Evolutionary conservation across 2,888 invertebrate genomes (phyloP).

Genomic region (Caenorhabditis sp.): DNA sequence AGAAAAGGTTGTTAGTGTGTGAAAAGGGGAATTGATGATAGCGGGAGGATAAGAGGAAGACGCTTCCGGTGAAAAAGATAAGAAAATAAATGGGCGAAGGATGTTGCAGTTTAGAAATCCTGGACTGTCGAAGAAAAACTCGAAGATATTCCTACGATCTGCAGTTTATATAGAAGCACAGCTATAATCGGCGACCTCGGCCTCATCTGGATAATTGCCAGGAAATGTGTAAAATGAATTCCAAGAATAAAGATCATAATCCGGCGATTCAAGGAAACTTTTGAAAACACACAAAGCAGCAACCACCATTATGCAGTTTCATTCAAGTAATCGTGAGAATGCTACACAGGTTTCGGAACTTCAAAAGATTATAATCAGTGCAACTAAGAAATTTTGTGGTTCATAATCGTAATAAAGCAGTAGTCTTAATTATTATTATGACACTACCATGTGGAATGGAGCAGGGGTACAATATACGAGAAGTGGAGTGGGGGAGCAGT

Average conservation of each 20-base stretch:
- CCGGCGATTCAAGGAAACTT: background rate
- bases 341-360: background rate
- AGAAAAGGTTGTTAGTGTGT: slow-evolving; percentile 39
- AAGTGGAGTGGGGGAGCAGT: background rate
- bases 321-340: slow-evolving; percentile 12
- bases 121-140: background rate
- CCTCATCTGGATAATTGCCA: background rate
- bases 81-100: slow-evolving; percentile 16
- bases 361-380: background rate
- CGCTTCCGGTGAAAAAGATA: slow-evolving; percentile 35
- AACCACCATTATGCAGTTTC: slow-evolving; percentile 1
- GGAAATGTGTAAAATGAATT: slow-evolving; percentile 5
- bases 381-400: slow-evolving; percentile 2
- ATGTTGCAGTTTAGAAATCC: slow-evolving; percentile 2
- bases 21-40: slow-evolving; percentile 46
- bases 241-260: slow-evolving; percentile 30
- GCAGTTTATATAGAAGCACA: background rate
- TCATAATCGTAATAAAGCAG: background rate
- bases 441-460: background rate
- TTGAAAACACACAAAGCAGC: background rate
- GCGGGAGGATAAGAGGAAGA: slow-evolving; percentile 25
- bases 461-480: slow-evolving; percentile 12
- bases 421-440: slow-evolving; percentile 22
- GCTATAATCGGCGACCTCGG: background rate
- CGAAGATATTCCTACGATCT: background rate